Percentiles rank a stretch among this genome's conserved stretches.
phyloP scores from a whole-genome alignment of 2,797 vertebrate genomes.

The Carapus acus region DNA sequence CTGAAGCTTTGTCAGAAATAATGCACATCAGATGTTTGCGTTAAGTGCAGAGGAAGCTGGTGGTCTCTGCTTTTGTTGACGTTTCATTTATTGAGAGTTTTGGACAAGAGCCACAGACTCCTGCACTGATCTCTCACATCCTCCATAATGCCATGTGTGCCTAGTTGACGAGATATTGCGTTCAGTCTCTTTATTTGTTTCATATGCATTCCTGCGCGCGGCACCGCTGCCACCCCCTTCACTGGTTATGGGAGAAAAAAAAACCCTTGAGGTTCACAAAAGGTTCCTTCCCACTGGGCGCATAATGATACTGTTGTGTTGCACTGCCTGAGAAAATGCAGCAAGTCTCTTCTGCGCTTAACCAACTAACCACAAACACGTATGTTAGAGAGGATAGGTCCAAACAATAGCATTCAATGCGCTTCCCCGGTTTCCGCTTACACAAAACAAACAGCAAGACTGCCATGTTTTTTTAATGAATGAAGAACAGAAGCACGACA shows the following conservation, averaged over 20 bases:
- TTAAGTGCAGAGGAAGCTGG: conserved; percentile 69
- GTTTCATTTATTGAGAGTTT: conserved; percentile 75
- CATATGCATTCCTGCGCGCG: conserved; percentile 63
- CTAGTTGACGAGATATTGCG: conserved; percentile 67
- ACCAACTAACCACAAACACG: conserved; percentile 67
- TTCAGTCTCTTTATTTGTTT: conserved; percentile 65
- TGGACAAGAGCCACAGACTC: conserved; percentile 63
- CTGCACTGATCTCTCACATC: conserved; percentile 70
- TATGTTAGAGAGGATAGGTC: conserved; percentile 51
- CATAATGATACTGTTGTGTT: conserved; percentile 72
- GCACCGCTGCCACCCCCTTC: conserved; percentile 34
- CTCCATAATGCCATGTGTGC: conserved; percentile 66
- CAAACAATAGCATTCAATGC: conserved; percentile 61
- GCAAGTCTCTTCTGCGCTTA: conserved; percentile 59
- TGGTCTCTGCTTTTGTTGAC: conserved; percentile 67
- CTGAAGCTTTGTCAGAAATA: conserved; percentile 66
- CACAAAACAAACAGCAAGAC: conserved; percentile 42
- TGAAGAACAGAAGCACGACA: conserved; percentile 28
- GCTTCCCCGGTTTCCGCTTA: conserved; percentile 39
- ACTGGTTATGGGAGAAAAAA: conserved; percentile 64
- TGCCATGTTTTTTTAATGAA: conserved; percentile 37
- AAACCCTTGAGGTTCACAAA: conserved; percentile 59
- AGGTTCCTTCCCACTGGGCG: conserved; percentile 71
- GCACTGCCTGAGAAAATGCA: conserved; percentile 70
- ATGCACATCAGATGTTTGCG: conserved; percentile 75